These are phyloP conservation scores for Steromphala cineraria DNA, from an alignment of 2,888 invertebrate genomes.

Conservation along the genomic window DNA sequence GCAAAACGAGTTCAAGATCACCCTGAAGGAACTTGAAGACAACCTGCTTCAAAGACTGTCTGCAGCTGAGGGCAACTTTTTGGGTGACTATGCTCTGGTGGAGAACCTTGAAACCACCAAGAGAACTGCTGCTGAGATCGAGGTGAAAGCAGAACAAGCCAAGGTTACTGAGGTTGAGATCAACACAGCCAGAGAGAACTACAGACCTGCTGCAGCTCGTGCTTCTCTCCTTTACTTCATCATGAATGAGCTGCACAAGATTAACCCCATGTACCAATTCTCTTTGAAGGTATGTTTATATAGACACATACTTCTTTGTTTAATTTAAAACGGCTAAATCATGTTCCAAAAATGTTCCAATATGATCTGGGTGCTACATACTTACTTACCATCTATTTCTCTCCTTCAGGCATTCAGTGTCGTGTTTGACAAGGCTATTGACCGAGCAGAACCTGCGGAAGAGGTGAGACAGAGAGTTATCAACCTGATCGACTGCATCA, in stretches of 20 bases:
- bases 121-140: slow-evolving; percentile 95
- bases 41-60: slow-evolving; percentile 92
- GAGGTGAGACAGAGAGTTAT: slow-evolving; percentile 86
- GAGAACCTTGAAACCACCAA: slow-evolving; percentile 98
- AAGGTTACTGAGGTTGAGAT: slow-evolving; percentile 93
- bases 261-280: slow-evolving; percentile 97
- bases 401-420: slow-evolving; percentile 90
- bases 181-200: slow-evolving; percentile 93
- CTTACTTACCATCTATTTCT: background rate
- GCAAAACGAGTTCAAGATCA: slow-evolving; percentile 97
- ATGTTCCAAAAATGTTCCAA: background rate
- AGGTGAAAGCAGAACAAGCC: slow-evolving; percentile 91
- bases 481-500: slow-evolving; percentile 95
- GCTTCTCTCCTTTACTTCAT: slow-evolving; percentile 96
- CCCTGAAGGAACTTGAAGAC: slow-evolving; percentile 93
- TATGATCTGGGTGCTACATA: background rate
- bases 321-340: background rate
- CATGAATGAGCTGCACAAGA: slow-evolving; percentile 94
- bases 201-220: slow-evolving; percentile 92
- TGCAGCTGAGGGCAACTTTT: slow-evolving; percentile 93
- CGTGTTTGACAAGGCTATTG: slow-evolving; percentile 97
- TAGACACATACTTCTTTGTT: no score
- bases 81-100: slow-evolving; percentile 95
- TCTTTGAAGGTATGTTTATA: slow-evolving; percentile 85
- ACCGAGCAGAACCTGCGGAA: slow-evolving; percentile 88